Evolutionary conservation across 2,113 vertebrate genomes (phyloP).

Genomic region (Collichthys lucidus): DNA sequence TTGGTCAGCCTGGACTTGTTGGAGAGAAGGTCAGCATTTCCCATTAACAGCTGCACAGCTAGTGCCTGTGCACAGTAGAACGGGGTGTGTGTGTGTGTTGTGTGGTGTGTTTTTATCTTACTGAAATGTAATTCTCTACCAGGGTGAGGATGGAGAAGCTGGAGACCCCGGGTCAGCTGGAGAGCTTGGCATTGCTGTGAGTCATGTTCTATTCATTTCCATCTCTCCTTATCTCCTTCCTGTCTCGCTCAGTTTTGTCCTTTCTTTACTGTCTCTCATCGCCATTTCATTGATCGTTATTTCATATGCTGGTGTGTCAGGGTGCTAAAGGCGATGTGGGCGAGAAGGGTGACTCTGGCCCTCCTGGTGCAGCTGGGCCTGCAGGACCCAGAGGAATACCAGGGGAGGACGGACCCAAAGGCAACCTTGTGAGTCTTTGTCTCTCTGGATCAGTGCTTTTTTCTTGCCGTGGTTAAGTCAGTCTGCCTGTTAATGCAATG

Average conservation of each 20-base stretch:
- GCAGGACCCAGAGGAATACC: conserved; percentile 89
- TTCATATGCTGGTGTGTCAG: conserved; percentile 71
- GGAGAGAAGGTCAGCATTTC: conserved; percentile 90
- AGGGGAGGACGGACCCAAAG: conserved; percentile 94
- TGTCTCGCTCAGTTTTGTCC: not conserved
- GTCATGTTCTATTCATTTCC: conserved; percentile 61
- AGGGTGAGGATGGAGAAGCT: conserved; percentile 93
- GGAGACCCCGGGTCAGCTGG: conserved; percentile 88
- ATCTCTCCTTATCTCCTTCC: not conserved
- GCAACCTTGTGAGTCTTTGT: conserved; percentile 84
- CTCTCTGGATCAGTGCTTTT: conserved; percentile 25
- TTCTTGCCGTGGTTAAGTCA: conserved; percentile 25
- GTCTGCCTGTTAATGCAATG: conserved; percentile 22
- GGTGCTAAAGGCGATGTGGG: conserved; percentile 89
- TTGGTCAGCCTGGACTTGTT: conserved; percentile 89
- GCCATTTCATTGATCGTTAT: conserved; percentile 8
- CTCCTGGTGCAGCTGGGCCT: conserved; percentile 88
- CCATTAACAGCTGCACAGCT: conserved; percentile 11
- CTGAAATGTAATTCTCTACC: conserved; percentile 23
- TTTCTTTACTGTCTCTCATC: conserved; percentile 7
- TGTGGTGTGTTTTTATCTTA: conserved; percentile 19
- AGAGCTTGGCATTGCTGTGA: conserved; percentile 85
- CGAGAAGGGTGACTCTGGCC: conserved; percentile 91
- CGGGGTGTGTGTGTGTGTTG: not conserved
- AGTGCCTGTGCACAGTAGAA: conserved; percentile 9